Base-by-base conservation (phyloP, 2,113 vertebrate species). In the Aythya baeri region DNA sequence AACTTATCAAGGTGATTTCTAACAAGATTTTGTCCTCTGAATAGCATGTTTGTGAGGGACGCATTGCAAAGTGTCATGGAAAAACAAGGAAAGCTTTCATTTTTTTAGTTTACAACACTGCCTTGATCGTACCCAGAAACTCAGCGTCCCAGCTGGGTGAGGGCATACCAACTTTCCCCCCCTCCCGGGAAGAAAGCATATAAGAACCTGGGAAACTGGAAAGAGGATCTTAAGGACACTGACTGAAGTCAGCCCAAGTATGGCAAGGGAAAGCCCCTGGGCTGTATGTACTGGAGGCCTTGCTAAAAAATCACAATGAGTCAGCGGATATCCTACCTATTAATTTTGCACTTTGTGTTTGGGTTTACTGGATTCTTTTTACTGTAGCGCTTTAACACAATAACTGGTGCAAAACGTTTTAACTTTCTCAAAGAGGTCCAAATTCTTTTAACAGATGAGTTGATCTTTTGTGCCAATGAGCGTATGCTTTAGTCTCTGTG, bases 401-500 rank as follows among this genome's bases (percentile, higher is more conserved):
- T 85, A 83, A 91, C 50, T 83, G 67, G 44, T 94, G 74, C 93
- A 88, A 94, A 93, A 91, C 2, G 5, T 74, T 86, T 86, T 74
- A 91, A 83, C 89, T 89, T 91, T 89, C 79, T 89, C 82, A 70
- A 26, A 83, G 71, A 94, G 93, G 43, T 63, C 85, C 72, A 89
- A 89, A 96, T 85, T 21, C 82, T 80, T 96, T 91, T 93, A 89
- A 52, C 94, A 97, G 96, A 95, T 85, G 91, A 83, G 74, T 95
- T 58, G 84, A 29, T 94, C 66, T 85, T 61, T 62, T 6, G 7
- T 95, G 93, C 91, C 91, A 92, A n/a, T 27, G 91, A 89, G 93
- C 0, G 4, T 85, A 18, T 89, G 84, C 91, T 94, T 62, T 58
- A 65, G 49, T 83, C 75, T 88, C 93, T 83, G 41, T 70, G 89